phyloP scores from a whole-genome alignment of 2,888 invertebrate species.

The Calliphora vomitoria region DNA sequence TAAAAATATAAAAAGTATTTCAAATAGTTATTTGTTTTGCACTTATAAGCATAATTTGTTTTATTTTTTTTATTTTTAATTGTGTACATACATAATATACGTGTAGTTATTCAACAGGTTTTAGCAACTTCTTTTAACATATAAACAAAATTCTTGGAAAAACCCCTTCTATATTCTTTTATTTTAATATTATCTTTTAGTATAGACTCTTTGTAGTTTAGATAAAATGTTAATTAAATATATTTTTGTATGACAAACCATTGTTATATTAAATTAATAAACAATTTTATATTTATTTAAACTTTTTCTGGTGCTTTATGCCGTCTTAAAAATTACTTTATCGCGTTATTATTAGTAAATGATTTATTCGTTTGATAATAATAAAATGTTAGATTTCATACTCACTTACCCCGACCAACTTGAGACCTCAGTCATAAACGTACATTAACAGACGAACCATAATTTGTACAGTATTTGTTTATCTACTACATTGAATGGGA shows the following conservation, averaged over 20 bases:
- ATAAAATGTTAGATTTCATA: conserved; percentile 42
- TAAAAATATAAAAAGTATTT: no score
- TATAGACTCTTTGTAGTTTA: neutral
- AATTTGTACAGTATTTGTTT: conserved; percentile 57
- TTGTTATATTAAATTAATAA: conserved; percentile 23
- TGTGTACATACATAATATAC: no score
- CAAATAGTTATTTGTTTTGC: no score
- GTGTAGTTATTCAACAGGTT: no score
- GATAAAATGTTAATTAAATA: neutral
- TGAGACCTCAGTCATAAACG: conserved; percentile 7
- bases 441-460: conserved; percentile 32
- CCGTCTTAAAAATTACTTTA: conserved; percentile 41
- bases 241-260: conserved; percentile 47
- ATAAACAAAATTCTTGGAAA: neutral
- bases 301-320: conserved; percentile 4
- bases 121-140: neutral
- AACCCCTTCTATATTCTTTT: neutral
- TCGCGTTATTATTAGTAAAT: conserved; percentile 55
- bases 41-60: no score
- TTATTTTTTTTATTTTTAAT: no score
- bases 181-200: neutral
- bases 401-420: conserved; percentile 50
- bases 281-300: neutral
- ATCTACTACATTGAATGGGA: conserved; percentile 23
- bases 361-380: conserved; percentile 55